Base-by-base conservation (phyloP, 2,113 vertebrate genomes). In the Pipa parva region DNA sequence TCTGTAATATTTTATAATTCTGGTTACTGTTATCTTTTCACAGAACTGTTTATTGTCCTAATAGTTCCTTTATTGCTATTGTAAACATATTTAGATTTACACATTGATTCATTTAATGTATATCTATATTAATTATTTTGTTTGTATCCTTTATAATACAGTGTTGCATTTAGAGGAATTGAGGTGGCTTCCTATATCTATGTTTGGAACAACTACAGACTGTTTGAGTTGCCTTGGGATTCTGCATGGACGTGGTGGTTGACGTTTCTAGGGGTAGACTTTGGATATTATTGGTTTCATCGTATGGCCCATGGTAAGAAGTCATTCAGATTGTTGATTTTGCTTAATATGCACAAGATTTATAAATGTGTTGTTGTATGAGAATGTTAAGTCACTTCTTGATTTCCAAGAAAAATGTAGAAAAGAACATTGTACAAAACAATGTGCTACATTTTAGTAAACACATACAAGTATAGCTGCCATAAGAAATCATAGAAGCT, bases 261-360 rank as follows among this genome's bases (percentile, higher is more conserved):
- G 73, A 83, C 88, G 0, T 89, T 97, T 54, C 57, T 98, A 59
- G 92, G 89, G 29, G 92, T 95, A 67, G 93, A 97, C 77, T 87
- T 97, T 21, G 80, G 80, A 59, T 99, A 94, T 74, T 97, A 97
- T 77, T 97, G 90, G 89, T 84, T 97, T 67, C 95, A 98, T 78
- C 90, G 91, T 52, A 79, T 89, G 22, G 84, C 89, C 63, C 92
- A 95, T 33, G 93, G 93, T 97, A 91, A 81, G 81, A 33, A 4
- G 74, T 75, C 5, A 0, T 69, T 8, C 3, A 7, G 63, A 31
- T 21, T 45, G 33, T 18, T 33, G 31, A 20, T 28, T 58, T 58
- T 63, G 55, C 10, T 10, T 26, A 42, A 17, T 49, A 36, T 25
- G 5, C 3, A 24, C 74, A 57, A 6, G 21, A 65, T 54, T 57